These are phyloP conservation scores for Congeria kusceri DNA, from an alignment of 2,888 invertebrate species.

Conservation along the genomic window DNA sequence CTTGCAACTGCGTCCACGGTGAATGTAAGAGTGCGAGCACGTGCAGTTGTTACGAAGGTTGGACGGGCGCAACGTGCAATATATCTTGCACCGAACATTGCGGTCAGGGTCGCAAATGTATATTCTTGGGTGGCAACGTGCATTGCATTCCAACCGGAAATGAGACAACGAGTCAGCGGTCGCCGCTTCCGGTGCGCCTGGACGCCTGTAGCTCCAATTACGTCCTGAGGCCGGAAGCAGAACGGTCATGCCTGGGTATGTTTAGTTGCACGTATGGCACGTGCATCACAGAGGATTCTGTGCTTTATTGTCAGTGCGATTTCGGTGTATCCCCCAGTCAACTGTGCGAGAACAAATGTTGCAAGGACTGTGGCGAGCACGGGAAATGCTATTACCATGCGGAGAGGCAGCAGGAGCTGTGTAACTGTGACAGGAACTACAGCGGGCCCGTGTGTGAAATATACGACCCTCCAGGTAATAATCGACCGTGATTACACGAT, in stretches of 20 bases:
- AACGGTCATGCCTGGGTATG: slow-evolving; percentile 24
- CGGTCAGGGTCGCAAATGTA: neutral
- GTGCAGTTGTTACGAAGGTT: slow-evolving; percentile 26
- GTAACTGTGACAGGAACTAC: slow-evolving; percentile 23
- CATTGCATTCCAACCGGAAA: no score
- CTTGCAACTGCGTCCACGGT: neutral
- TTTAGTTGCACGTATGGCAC: slow-evolving; percentile 20
- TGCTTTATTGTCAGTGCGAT: slow-evolving; percentile 38
- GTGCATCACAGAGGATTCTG: slow-evolving; percentile 4
- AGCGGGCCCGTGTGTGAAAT: slow-evolving; percentile 7
- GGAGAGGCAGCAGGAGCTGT: neutral
- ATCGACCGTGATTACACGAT: no score
- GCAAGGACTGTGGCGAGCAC: slow-evolving; percentile 35
- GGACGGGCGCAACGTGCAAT: slow-evolving; percentile 26
- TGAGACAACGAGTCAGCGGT: neutral
- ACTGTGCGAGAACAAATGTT: slow-evolving; percentile 33
- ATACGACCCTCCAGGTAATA: no score
- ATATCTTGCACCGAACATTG: slow-evolving; percentile 17
- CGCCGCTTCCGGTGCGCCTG: neutral
- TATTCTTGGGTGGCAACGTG: neutral
- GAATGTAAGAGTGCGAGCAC: neutral
- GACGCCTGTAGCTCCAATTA: slow-evolving; percentile 23
- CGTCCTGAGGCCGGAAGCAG: neutral
- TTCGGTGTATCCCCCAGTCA: slow-evolving; percentile 8
- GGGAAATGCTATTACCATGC: slow-evolving; percentile 25